Conservation (phyloP, 2,797 vertebrate genomes). For the Parauchenoglanis ngamensis region DNA sequence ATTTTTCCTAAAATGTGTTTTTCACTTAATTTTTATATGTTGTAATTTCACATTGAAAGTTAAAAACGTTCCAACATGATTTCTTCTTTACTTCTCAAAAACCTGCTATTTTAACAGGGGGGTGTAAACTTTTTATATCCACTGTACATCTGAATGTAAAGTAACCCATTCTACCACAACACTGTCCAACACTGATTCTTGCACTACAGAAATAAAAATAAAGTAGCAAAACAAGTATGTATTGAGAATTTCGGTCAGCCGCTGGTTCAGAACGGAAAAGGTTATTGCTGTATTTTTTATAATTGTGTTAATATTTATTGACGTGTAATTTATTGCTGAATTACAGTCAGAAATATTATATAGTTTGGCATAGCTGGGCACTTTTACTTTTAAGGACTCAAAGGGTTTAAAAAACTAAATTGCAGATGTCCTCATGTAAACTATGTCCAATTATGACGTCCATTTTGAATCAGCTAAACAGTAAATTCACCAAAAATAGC, state of each 20-base stretch:
- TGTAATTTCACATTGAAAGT: too few relatives aligned
- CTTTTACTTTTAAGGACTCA: neutral
- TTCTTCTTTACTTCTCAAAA: too few relatives aligned
- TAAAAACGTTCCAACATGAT: too few relatives aligned
- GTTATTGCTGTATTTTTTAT: neutral
- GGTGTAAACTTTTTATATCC: too few relatives aligned
- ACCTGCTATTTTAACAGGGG: too few relatives aligned
- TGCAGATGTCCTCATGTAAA: neutral
- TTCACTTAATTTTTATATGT: too few relatives aligned
- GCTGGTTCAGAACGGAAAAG: neutral
- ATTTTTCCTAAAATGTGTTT: too few relatives aligned
- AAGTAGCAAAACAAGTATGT: neutral
- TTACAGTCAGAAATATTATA: neutral
- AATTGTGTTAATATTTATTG: too few relatives aligned
- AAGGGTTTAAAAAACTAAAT: neutral
- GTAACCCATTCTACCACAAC: neutral
- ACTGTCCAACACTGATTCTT: neutral
- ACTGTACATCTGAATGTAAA: neutral
- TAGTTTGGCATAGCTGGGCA: neutral
- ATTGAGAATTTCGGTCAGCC: neutral
- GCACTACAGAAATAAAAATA: neutral
- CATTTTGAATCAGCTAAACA: neutral
- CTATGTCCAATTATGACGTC: neutral
- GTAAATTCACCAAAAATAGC: slow-evolving; percentile 28
- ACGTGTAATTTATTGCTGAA: neutral